phyloP scores from a whole-genome alignment of 2,113 vertebrate genomes.

The Gambusia holbrooki region DNA sequence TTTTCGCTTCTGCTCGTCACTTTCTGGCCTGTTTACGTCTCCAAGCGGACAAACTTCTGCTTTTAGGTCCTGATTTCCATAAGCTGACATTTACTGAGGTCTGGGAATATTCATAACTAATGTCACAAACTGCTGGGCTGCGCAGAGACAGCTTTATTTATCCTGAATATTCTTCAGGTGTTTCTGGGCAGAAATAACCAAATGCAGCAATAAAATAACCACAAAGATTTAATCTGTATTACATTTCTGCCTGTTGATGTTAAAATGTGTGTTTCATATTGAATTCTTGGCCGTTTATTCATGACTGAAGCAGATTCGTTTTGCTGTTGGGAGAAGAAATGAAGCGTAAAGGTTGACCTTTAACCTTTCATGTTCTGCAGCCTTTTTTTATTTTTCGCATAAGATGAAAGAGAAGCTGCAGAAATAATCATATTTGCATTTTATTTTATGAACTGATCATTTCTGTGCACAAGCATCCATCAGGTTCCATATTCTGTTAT shows the following conservation, averaged over 20 bases:
- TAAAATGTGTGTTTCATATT: no score
- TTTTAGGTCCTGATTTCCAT: not conserved
- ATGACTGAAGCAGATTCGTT: no score
- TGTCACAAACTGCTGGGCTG: not conserved
- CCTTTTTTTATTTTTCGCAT: not conserved
- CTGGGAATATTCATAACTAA: not conserved
- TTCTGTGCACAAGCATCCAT: no score
- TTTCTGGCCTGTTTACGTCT: conserved; percentile 20
- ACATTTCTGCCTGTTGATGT: no score
- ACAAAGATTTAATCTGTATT: no score
- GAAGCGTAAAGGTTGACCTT: conserved; percentile 8
- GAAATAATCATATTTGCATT: not conserved
- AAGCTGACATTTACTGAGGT: not conserved
- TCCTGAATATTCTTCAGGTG: not conserved
- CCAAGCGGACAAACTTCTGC: not conserved
- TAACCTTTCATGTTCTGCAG: conserved; percentile 1
- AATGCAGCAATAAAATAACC: no score
- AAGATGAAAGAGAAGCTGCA: not conserved
- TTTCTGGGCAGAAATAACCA: no score
- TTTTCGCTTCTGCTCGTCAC: conserved; percentile 25
- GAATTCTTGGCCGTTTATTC: no score
- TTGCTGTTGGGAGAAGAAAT: not conserved
- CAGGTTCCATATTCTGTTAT: not conserved
- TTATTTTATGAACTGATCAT: not conserved
- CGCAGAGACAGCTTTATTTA: not conserved